phyloP scores from a whole-genome alignment of 2,113 vertebrate genomes.

The Cnemophilus loriae region DNA sequence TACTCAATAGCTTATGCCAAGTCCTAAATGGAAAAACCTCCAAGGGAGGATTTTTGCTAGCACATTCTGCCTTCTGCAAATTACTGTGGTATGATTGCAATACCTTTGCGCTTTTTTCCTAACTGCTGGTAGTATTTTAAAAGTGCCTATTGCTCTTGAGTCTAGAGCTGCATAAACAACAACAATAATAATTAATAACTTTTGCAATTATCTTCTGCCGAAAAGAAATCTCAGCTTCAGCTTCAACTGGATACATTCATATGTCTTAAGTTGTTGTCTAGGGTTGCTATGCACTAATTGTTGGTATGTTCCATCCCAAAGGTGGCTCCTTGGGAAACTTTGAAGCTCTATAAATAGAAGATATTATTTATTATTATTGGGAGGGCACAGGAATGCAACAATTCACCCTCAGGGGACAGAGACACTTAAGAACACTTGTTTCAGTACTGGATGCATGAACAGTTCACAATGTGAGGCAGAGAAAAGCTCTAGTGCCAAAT shows the following conservation, averaged over 20 bases:
- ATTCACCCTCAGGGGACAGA: not conserved
- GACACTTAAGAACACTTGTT: not conserved
- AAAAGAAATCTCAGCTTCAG: constrained; percentile 31
- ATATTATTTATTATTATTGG: not conserved
- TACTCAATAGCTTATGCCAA: not conserved
- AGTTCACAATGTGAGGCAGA: not conserved
- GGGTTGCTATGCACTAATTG: not conserved
- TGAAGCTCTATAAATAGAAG: constrained; percentile 45
- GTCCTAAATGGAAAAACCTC: not conserved
- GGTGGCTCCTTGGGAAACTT: not conserved
- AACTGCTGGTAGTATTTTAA: not conserved
- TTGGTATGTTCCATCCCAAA: not conserved
- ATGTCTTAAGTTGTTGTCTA: not conserved
- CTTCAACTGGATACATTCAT: constrained; percentile 1
- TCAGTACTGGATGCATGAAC: not conserved
- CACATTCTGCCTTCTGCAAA: constrained; percentile 31
- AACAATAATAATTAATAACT: constrained; percentile 48
- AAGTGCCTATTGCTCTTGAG: constrained; percentile 11
- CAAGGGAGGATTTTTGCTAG: constrained; percentile 7
- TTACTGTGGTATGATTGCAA: not conserved
- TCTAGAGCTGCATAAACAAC: constrained; percentile 2
- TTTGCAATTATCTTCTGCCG: constrained; percentile 42
- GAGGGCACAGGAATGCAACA: not conserved
- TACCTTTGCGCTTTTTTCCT: not conserved
- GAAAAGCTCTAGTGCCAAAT: not conserved